Conservation (phyloP, 2,113 vertebrate genomes). For the Corvus hawaiiensis region DNA sequence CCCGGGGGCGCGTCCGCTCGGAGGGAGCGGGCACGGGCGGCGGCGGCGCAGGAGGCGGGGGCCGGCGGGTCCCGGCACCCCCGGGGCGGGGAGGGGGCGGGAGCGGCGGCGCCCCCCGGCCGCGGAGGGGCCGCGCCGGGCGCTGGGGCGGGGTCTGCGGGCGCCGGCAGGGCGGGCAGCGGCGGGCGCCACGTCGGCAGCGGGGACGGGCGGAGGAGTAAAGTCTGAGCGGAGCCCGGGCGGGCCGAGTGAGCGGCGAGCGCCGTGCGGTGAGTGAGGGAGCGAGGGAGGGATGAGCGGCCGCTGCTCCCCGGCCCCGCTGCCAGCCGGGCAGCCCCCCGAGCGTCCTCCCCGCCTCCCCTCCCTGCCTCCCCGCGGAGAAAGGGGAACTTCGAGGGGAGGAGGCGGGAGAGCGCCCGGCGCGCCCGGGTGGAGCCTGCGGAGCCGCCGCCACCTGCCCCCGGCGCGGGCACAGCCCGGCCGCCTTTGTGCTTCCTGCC, state of each 20-base stretch:
- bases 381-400: not conserved
- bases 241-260: not conserved
- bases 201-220: not conserved
- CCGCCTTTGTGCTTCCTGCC: not conserved
- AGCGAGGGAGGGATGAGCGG: too few relatives aligned
- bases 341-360: not conserved
- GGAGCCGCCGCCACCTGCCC: not conserved
- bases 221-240: not conserved
- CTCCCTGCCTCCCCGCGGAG: not conserved
- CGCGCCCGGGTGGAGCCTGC: not conserved
- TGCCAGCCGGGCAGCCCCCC: not conserved
- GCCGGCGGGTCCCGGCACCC: too few relatives aligned
- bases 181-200: slow-evolving; percentile 75
- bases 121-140: too few relatives aligned
- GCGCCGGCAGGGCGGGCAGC: too few relatives aligned
- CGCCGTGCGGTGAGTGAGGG: not conserved
- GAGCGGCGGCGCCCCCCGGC: too few relatives aligned
- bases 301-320: not conserved
- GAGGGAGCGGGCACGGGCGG: too few relatives aligned
- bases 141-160: too few relatives aligned
- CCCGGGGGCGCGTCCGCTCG: too few relatives aligned
- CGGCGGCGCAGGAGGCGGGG: not conserved
- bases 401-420: not conserved
- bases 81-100: too few relatives aligned
- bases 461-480: not conserved